Evolutionary conservation across 2,888 invertebrate genomes (phyloP), one percentile per base, ranked within the genome.

Genomic region (Ernsta delagoae): DNA sequence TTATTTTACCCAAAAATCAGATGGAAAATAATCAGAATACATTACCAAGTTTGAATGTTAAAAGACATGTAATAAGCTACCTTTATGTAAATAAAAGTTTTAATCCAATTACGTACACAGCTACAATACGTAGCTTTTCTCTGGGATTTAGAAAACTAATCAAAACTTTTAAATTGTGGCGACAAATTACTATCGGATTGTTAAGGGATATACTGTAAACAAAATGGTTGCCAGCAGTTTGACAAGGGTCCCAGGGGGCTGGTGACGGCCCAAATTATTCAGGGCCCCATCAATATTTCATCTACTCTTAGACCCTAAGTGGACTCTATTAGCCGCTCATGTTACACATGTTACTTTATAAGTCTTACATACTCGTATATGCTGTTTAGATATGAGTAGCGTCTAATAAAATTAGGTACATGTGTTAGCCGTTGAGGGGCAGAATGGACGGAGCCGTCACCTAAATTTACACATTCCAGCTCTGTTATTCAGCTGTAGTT

Each of bases 241-340:
- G 59, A 65, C n/a, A 39, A 59, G 65, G 65, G 65, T 65, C 65
- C 34, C 65, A 39, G 11, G 65, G 36, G 65, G 39, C 11, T 16
- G 34, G 36, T 31, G 65, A 65, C 59, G 24, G 59, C 31, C 56
- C 59, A 45, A 65, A 65, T 65, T 65, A 65, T 65, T 48, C 65
- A 65, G 59, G 7, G 45, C 48, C 59, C 59, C 59, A 59, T 65
- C 57, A 59, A 59, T 65, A 59, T 59, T 65, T 59, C 65, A 65
- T 59, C 39, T 24, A 48, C 48, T 34, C 45, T 65, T 57, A 64
- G 56, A 45, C 34, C 56, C 39, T 12, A 4, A n/a, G 56, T 57
- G 64, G 64, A 57, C 56, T 65, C 36, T 65, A 65, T 57, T 57
- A 57, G 57, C 34, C 12, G 4, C 12, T 57, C n/a, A n/a, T 6